Evolutionary conservation across 2,113 vertebrate species (phyloP).

Genomic region (Podiceps cristatus): DNA sequence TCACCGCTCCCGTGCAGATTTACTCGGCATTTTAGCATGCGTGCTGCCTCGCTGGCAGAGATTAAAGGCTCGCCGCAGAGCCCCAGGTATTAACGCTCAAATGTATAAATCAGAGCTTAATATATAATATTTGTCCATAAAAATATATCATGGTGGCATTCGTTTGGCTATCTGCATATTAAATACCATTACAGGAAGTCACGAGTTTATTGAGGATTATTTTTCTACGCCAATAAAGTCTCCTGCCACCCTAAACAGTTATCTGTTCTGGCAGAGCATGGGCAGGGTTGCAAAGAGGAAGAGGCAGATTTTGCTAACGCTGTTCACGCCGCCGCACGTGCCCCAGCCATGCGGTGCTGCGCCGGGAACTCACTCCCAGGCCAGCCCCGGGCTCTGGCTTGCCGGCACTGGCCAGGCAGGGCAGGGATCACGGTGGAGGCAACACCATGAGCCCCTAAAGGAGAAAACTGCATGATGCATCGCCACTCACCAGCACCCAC

Average conservation of each 20-base stretch:
- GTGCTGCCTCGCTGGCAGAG: constrained; percentile 50
- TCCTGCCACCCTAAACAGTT: neutral
- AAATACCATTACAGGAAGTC: constrained; percentile 44
- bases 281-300: neutral
- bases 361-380: neutral
- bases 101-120: constrained; percentile 66
- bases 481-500: constrained; percentile 20
- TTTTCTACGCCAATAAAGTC: neutral
- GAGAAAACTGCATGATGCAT: constrained; percentile 70
- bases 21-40: constrained; percentile 41
- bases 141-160: constrained; percentile 55
- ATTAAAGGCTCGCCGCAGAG: constrained; percentile 70
- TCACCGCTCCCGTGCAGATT: constrained; percentile 49
- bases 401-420: neutral
- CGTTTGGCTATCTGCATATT: constrained; percentile 55
- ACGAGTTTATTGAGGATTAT: constrained; percentile 16
- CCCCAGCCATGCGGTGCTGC: neutral
- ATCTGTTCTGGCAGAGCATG: neutral
- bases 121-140: constrained; percentile 67
- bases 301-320: neutral
- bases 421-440: neutral
- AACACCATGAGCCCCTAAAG: constrained; percentile 3
- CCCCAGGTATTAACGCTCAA: constrained; percentile 56
- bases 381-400: neutral
- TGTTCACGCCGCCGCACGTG: fast-evolving